A percentile compares a stretch with the other conserved stretches of the same genome.
Conservation (phyloP, 1,140 invertebrate species). For the Eufriesea mexicana region DNA sequence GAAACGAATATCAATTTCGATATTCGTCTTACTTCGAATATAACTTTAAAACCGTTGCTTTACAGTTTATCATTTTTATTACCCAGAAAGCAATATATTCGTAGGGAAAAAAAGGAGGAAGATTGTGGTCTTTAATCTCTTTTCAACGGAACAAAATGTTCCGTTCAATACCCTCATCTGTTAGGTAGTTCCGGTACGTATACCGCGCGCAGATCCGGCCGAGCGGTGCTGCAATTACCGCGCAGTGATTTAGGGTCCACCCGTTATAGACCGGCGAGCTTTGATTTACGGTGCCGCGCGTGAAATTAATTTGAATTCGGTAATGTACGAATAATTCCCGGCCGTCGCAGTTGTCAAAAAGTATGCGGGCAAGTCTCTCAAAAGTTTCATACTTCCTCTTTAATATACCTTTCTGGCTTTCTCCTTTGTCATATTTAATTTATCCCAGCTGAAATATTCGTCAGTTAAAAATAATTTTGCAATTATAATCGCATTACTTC, state of each 20-base stretch:
- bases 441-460: too few species aligned
- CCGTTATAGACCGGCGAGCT: constrained; percentile 72
- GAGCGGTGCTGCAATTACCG: constrained; percentile 74
- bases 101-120: background rate
- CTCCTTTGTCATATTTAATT: background rate
- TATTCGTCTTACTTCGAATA: background rate
- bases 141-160: constrained; percentile 41
- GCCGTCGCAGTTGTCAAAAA: constrained; percentile 2
- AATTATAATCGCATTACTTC: too few species aligned
- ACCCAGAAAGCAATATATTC: background rate
- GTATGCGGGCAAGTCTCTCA: background rate
- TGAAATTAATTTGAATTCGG: constrained; percentile 77
- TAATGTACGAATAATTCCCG: constrained; percentile 73
- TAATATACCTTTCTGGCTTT: background rate
- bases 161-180: constrained; percentile 40
- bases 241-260: constrained; percentile 74
- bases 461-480: background rate
- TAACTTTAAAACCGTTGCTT: background rate
- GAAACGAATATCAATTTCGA: too few species aligned
- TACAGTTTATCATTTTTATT: background rate
- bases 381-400: background rate
- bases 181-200: constrained; percentile 68
- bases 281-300: constrained; percentile 72
- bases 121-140: constrained; percentile 10
- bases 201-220: constrained; percentile 61